Evolutionary conservation across 2,797 vertebrate species (phyloP), one percentile per base, ranked within the genome.

Genomic region (Okamejei kenojei): DNA sequence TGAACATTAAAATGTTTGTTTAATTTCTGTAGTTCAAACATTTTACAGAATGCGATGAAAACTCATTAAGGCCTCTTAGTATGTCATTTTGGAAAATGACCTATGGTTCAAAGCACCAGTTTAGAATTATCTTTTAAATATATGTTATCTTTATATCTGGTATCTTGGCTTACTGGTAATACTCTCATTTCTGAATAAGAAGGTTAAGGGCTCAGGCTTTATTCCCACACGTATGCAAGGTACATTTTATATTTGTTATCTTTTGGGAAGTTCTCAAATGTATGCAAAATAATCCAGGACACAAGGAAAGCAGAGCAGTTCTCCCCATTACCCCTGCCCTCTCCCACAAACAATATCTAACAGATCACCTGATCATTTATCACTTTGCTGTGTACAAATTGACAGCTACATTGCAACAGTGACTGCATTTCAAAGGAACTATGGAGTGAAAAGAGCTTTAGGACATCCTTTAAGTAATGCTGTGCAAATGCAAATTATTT

Each of bases 1-100:
- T 29, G 65, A 29, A 74, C 35, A 9, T n/a, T 32, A 15, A 88
- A 88, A 68, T 68, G 7, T 7, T 15, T 88, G 35, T 78, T n/a
- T 78, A 3, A 79, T 88, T 68, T 68, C 15, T 84, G 61, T 78
- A 88, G 35, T 88, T 88, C 23, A 74, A 74, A 54, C 38, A 92
- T 76, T 58, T 92, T 58, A 92, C 68, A 76, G 58, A n/a, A n/a
- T 54, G 58, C 68, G n/a, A 15, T 45, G 54, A 21, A 13, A 23
- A 86, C 58, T 63, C 23, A n/a, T 91, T 73, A 92, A 92, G 90
- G 90, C 71, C 71, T n/a, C 26, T 58, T 29, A 29, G 68, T 91
- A 74, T 58, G 68, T 92, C 73, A 74, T 92, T 74, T 23, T 74
- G 45, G 54, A 76, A 17, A 29, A 68, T 21, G 84, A 88, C 63